Base-by-base conservation (phyloP, 1,140 invertebrate species). In the Latrodectus geometricus region DNA sequence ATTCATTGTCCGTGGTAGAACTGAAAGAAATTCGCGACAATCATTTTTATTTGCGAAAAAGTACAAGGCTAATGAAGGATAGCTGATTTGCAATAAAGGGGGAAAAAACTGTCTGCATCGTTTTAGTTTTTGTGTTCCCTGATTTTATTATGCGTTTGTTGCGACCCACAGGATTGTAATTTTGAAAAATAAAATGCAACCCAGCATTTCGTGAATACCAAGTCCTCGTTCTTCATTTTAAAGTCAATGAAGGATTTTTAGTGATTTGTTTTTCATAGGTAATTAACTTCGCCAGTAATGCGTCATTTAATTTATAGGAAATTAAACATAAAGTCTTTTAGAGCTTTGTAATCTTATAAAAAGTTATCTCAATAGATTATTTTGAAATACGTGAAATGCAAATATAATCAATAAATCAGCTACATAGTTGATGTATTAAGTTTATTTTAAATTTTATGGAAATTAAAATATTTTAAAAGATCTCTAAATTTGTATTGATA, bases 181-280 rank as follows among this genome's bases (percentile, higher is more conserved):
- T 86, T 86, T 86, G 49, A 84, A 76, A 84, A 84, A 84, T 86
- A 86, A 86, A 86, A 69, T 73, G 48, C n/a, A 68, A 17, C 54
- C 70, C 72, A 75, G 72, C 82, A 84, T 84, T 84, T 84, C 72
- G 61, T 56, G 82, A 84, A 84, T 84, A 76, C 72, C 56, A 76
- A 76, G 69, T 69, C 73, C n/a, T 65, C 61, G 65, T 65, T 70
- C 83, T 78, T 86, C 75, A 86, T 86, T 86, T 86, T 69, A 86
- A 86, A 86, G 83, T 86, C 83, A 86, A 86, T 86, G 83, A 86
- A 86, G 74, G 68, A 86, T 78, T 78, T 86, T 86, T 77, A 86
- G 75, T 77, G 83, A 86, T 86, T 86, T 86, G 82, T 86, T 86
- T 86, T 86, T 77, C 75, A 86, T 73, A 86, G 83, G 83, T 86